Percentiles rank a stretch among this genome's conserved stretches.
These are phyloP conservation scores for Calidris pygmaea DNA, from an alignment of 2,113 vertebrate genomes.

Conservation along the genomic window DNA sequence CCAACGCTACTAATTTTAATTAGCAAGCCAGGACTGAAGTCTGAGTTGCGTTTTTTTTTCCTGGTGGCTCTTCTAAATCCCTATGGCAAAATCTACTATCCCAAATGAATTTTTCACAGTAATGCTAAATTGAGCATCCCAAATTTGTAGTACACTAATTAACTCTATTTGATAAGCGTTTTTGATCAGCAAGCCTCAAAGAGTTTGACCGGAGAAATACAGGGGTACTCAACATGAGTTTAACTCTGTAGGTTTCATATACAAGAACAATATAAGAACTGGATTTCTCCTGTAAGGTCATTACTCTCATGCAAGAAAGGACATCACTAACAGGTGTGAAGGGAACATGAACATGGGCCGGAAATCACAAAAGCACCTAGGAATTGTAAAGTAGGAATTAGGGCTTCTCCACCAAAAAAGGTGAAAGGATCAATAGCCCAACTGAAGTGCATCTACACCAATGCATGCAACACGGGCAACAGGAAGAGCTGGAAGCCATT, in stretches of 20 bases:
- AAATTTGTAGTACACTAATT: slow-evolving; percentile 47
- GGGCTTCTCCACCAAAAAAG: neutral
- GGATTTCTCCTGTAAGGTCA: neutral
- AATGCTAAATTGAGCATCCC: slow-evolving; percentile 52
- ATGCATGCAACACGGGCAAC: neutral
- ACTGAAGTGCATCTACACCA: neutral
- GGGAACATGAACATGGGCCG: neutral
- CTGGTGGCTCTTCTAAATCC: slow-evolving; percentile 9
- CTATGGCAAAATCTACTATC: slow-evolving; percentile 40
- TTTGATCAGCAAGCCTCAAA: slow-evolving; percentile 21
- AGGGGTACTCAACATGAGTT: neutral
- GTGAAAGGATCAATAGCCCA: neutral
- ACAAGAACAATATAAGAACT: neutral
- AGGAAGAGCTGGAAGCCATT: neutral
- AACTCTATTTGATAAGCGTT: slow-evolving; percentile 37
- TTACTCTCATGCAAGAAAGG: neutral
- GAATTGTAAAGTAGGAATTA: neutral
- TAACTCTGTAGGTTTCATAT: neutral
- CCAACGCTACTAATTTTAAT: slow-evolving; percentile 15
- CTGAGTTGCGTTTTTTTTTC: neutral
- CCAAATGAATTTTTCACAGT: slow-evolving; percentile 64
- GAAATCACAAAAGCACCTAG: neutral
- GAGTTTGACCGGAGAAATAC: neutral
- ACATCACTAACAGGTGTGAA: neutral
- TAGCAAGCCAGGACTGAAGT: neutral